Conservation (phyloP, 2,797 vertebrate genomes). For the Oreortyx pictus region DNA sequence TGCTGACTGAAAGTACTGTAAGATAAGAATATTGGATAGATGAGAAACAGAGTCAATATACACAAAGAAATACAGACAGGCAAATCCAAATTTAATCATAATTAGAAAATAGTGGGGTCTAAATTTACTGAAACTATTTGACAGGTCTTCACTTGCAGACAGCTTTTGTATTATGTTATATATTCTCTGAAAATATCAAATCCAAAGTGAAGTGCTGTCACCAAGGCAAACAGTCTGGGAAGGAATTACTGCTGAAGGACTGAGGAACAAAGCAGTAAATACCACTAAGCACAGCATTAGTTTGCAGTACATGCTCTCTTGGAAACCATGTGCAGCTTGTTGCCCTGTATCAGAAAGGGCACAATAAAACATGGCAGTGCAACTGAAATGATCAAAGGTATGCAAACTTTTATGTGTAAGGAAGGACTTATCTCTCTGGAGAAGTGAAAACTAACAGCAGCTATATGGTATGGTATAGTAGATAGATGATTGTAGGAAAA, state of each 20-base stretch:
- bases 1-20: background rate
- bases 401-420: background rate
- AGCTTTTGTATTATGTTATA: background rate
- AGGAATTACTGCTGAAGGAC: background rate
- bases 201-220: background rate
- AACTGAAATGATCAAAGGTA: background rate
- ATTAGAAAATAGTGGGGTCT: background rate
- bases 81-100: accelerated
- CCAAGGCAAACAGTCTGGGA: background rate
- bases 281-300: background rate
- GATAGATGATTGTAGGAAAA: background rate
- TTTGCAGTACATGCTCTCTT: background rate
- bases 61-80: background rate
- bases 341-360: background rate
- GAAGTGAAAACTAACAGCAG: background rate
- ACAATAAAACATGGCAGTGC: background rate
- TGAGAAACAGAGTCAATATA: background rate
- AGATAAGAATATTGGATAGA: background rate
- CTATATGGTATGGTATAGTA: background rate
- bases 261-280: background rate
- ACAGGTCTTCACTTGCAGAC: background rate
- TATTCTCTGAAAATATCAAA: background rate
- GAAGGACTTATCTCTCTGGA: background rate
- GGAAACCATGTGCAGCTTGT: background rate
- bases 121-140: background rate